A percentile compares a stretch with the other conserved stretches of the same genome.
Evolutionary conservation across 2,113 vertebrate genomes (phyloP).

Genomic region (Corythaixoides concolor): DNA sequence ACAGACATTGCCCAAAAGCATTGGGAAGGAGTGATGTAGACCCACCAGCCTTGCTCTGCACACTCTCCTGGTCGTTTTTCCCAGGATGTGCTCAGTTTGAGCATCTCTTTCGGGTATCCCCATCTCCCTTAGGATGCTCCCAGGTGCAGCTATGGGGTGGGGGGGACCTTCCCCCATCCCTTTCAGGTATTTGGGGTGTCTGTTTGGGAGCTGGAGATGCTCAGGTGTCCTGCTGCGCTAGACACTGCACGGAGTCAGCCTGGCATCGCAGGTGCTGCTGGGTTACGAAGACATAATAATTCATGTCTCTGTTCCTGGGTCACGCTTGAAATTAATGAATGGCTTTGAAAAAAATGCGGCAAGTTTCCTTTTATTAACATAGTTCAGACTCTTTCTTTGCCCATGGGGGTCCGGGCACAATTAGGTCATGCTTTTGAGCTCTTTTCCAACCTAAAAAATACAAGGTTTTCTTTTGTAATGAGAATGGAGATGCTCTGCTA

Average conservation of each 20-base stretch:
- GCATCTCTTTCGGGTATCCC: neutral
- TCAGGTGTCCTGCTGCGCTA: neutral
- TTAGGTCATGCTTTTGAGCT: neutral
- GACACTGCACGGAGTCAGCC: accelerated
- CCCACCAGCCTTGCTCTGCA: neutral
- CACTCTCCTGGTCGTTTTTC: neutral
- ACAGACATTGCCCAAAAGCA: neutral
- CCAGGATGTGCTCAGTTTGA: accelerated
- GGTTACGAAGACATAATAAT: neutral
- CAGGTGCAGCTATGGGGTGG: neutral
- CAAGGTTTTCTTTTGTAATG: neutral
- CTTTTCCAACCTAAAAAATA: neutral
- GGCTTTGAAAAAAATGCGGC: neutral
- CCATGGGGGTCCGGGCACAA: neutral
- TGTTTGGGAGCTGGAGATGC: neutral
- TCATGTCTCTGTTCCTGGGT: neutral
- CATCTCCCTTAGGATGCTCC: neutral
- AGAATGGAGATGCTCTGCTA: neutral
- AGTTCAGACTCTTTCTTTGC: neutral
- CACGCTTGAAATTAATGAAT: slow-evolving; percentile 22
- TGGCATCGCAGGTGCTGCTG: neutral
- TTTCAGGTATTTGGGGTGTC: neutral
- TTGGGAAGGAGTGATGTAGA: neutral
- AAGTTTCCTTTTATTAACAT: neutral
- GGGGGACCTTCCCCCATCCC: neutral